Evolutionary conservation across 2,888 invertebrate genomes (phyloP).

Genomic region (Lasioglossum vierecki): DNA sequence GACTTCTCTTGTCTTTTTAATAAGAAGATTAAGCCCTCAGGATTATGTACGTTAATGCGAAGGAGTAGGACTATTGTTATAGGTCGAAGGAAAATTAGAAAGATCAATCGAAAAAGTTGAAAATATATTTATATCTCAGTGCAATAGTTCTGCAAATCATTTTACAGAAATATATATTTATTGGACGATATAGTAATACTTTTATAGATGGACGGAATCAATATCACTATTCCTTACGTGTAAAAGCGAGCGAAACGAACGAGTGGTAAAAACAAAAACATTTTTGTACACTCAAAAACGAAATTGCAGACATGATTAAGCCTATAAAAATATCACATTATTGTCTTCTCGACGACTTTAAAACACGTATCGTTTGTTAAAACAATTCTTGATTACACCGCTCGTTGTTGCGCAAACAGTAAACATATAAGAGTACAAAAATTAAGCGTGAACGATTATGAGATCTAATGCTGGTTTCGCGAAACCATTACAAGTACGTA

Average conservation of each 20-base stretch:
- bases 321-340: not conserved
- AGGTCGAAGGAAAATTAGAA: too few species aligned
- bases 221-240: not conserved
- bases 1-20: too few species aligned
- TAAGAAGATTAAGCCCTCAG: too few species aligned
- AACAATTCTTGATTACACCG: not conserved
- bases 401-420: not conserved
- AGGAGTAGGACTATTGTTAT: too few species aligned
- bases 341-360: not conserved
- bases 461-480: not conserved
- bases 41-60: too few species aligned
- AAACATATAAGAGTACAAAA: not conserved
- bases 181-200: conserved; percentile 26
- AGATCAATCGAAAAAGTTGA: not conserved
- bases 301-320: not conserved
- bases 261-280: not conserved
- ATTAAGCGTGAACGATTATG: conserved; percentile 5
- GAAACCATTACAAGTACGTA: not conserved
- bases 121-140: conserved; percentile 37
- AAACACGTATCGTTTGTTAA: not conserved
- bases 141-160: not conserved
- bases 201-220: conserved; percentile 34
- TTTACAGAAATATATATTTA: not conserved
- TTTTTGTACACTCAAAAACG: not conserved
- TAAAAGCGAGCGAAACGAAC: not conserved